phyloP scores from a whole-genome alignment of 2,888 invertebrate species.

The Apeira syringaria region DNA sequence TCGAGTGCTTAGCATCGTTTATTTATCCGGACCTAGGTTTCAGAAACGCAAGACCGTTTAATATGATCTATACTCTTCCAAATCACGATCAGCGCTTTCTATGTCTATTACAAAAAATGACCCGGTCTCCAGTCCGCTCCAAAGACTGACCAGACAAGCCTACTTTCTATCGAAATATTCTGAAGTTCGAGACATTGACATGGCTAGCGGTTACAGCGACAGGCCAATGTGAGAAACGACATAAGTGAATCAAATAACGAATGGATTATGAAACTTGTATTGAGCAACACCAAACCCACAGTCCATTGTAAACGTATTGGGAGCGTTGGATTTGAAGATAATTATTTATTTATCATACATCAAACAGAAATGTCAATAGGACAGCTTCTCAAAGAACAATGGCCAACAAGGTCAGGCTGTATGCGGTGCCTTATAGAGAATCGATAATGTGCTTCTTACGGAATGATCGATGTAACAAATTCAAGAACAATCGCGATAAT shows the following conservation, averaged over 20 bases:
- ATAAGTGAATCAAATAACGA: conserved; percentile 5
- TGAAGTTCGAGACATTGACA: conserved; percentile 5
- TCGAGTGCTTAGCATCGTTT: no score
- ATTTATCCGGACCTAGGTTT: no score
- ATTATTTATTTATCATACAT: conserved; percentile 54
- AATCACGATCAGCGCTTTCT: conserved; percentile 51
- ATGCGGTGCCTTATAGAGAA: conserved; percentile 8
- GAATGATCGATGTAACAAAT: conserved; percentile 18
- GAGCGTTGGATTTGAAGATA: conserved; percentile 52
- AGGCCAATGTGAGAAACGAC: neutral
- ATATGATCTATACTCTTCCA: conserved; percentile 41
- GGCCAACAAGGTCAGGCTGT: conserved; percentile 22
- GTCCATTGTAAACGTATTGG: conserved; percentile 67
- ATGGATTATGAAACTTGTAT: conserved; percentile 54
- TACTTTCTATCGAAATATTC: conserved; percentile 46
- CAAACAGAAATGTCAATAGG: conserved; percentile 44
- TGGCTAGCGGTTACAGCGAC: neutral
- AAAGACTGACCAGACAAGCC: conserved; percentile 40
- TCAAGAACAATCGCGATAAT: conserved; percentile 10
- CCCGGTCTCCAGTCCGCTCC: conserved; percentile 49
- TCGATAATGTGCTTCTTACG: conserved; percentile 15
- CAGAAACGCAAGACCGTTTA: conserved; percentile 22
- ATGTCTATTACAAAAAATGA: conserved; percentile 51
- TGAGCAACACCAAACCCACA: conserved; percentile 65
- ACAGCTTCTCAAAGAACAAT: conserved; percentile 31